These are phyloP conservation scores for Tenrec ecaudatus DNA, from an alignment of 2,113 vertebrate species.

Conservation along the genomic window DNA sequence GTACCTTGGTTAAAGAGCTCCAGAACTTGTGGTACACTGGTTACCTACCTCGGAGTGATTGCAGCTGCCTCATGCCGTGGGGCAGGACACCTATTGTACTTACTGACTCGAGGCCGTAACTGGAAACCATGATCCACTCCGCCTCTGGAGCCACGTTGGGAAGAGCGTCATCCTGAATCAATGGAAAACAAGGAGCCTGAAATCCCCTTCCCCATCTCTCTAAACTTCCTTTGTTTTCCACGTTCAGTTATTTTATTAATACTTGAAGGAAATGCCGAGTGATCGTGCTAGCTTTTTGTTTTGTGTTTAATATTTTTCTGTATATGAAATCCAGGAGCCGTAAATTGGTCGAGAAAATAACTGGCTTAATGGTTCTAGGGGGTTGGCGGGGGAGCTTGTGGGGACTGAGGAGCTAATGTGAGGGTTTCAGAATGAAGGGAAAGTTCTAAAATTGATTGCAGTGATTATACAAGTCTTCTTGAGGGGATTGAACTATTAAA, in stretches of 20 bases:
- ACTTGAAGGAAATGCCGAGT: no score
- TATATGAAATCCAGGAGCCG: no score
- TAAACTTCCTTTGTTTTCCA: not conserved
- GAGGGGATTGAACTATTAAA: no score
- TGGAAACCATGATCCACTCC: not conserved
- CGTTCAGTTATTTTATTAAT: not conserved
- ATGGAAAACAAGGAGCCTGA: not conserved
- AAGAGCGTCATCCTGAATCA: not conserved
- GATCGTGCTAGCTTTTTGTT: no score
- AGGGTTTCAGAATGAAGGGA: no score
- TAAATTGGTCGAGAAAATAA: no score
- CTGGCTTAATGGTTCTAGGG: no score
- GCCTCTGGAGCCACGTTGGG: not conserved
- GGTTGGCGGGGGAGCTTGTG: no score
- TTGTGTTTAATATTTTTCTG: no score
- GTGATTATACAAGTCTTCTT: no score
- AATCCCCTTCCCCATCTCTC: not conserved
- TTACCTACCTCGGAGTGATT: slow-evolving; percentile 11
- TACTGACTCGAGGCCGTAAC: not conserved
- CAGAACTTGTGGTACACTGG: not conserved
- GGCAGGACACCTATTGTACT: not conserved
- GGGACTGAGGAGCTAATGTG: no score
- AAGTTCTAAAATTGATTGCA: no score
- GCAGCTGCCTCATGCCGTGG: not conserved
- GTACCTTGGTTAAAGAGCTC: not conserved